Percentiles rank a stretch among this genome's conserved stretches.
Conservation (phyloP, 2,888 invertebrate genomes). For the Thumatha senex region DNA sequence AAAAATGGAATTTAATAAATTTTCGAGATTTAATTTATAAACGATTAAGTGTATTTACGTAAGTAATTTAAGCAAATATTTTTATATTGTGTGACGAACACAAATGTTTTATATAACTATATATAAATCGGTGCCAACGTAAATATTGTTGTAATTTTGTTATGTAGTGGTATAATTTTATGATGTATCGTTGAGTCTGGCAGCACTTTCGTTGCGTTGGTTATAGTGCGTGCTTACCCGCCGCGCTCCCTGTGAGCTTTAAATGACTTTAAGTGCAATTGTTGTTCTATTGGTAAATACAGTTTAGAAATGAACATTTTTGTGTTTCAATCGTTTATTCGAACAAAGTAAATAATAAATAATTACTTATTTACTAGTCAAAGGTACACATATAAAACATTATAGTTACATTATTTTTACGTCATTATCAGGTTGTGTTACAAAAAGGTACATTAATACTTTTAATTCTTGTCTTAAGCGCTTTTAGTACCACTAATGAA, state of each 20-base stretch:
- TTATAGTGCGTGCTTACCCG: conserved; percentile 27
- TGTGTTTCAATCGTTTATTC: conserved; percentile 46
- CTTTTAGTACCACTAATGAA: not conserved
- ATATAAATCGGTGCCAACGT: conserved; percentile 81
- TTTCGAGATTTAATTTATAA: conserved; percentile 78
- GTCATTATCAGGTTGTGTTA: conserved; percentile 2
- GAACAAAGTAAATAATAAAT: conserved; percentile 35
- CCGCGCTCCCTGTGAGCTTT: conserved; percentile 63
- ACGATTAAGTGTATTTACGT: conserved; percentile 73
- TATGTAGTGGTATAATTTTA: conserved; percentile 80
- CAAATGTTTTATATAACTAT: conserved; percentile 72
- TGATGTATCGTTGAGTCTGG: conserved; percentile 75
- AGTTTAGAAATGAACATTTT: conserved; percentile 62
- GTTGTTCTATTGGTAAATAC: conserved; percentile 81
- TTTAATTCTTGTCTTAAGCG: not conserved
- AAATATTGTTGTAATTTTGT: conserved; percentile 81
- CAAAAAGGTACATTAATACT: conserved; percentile 4
- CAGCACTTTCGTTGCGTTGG: conserved; percentile 49
- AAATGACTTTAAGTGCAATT: conserved; percentile 75
- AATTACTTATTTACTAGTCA: conserved; percentile 19
- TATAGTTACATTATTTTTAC: conserved; percentile 19
- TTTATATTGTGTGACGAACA: conserved; percentile 78
- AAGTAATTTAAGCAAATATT: conserved; percentile 78
- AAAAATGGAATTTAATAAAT: conserved; percentile 71
- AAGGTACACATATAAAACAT: conserved; percentile 6